phyloP scores from a whole-genome alignment of 2,888 invertebrate genomes.

The Zhengitettix transpicula region DNA sequence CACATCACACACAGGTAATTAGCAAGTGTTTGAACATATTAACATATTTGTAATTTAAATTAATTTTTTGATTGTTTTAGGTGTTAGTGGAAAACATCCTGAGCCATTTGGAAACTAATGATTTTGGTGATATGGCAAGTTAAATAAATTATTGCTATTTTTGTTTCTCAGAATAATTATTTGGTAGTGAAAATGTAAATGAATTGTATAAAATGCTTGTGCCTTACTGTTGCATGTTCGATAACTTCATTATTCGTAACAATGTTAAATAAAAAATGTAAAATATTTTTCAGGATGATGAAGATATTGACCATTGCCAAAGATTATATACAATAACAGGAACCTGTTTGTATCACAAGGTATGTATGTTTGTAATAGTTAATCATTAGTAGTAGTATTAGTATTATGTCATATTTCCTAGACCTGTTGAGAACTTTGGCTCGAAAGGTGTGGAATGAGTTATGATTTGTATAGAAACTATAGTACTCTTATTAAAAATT shows the following conservation, averaged over 20 bases:
- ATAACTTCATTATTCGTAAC: too few relatives aligned
- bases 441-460: too few relatives aligned
- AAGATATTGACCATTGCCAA: constrained; percentile 58
- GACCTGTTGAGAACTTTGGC: too few relatives aligned
- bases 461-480: too few relatives aligned
- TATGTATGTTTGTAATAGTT: constrained; percentile 12
- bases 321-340: constrained; percentile 52
- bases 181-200: too few relatives aligned
- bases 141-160: too few relatives aligned
- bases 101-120: constrained; percentile 78
- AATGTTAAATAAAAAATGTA: not conserved
- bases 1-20: constrained; percentile 47
- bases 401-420: too few relatives aligned
- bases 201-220: too few relatives aligned
- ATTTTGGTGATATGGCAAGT: constrained; percentile 71
- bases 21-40: not conserved
- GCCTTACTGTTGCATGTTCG: too few relatives aligned
- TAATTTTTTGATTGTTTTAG: constrained; percentile 10
- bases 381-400: too few relatives aligned
- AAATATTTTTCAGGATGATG: constrained; percentile 44
- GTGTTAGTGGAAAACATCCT: constrained; percentile 74
- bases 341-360: constrained; percentile 39
- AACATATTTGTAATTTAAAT: not conserved
- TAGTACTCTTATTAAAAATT: too few relatives aligned
- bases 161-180: too few relatives aligned